Percentiles rank a stretch among this genome's conserved stretches.
Evolutionary conservation across 2,113 vertebrate genomes (phyloP).

Genomic region (Podarcis muralis): DNA sequence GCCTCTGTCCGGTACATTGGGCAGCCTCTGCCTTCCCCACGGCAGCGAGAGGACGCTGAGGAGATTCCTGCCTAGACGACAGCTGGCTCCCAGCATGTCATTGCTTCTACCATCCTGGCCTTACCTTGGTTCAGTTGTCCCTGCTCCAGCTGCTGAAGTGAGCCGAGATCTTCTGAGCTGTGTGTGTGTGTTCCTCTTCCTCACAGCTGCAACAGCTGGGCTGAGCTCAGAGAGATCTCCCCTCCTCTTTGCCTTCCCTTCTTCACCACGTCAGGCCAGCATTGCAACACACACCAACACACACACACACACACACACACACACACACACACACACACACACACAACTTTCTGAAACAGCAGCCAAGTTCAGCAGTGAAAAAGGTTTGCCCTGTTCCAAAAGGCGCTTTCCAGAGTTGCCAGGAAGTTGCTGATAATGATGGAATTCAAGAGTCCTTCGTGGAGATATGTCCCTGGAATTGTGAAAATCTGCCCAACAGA

Average conservation of each 20-base stretch:
- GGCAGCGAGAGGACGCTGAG: slow-evolving; percentile 7
- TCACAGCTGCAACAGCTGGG: slow-evolving; percentile 43
- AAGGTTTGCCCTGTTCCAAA: not conserved
- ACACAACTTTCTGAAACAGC: slow-evolving; percentile 10
- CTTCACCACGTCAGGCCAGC: slow-evolving; percentile 47
- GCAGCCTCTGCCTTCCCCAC: not conserved
- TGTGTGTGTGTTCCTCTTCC: slow-evolving; percentile 21
- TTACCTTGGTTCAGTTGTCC: not conserved
- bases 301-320: no score
- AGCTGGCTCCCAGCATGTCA: rapidly evolving
- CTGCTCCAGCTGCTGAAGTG: slow-evolving; percentile 40
- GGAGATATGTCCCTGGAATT: no score
- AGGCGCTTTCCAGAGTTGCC: not conserved
- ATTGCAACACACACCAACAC: slow-evolving; percentile 18
- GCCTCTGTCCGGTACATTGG: not conserved
- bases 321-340: not conserved
- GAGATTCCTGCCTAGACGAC: not conserved
- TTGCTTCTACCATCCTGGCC: not conserved
- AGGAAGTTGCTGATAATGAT: not conserved
- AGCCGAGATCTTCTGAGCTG: not conserved
- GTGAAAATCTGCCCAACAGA: no score
- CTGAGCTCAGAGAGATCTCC: slow-evolving; percentile 38
- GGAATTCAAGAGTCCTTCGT: not conserved
- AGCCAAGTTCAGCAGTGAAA: not conserved
- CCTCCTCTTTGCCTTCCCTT: slow-evolving; percentile 45